A percentile compares a stretch with the other conserved stretches of the same genome.
Evolutionary conservation across 2,113 vertebrate genomes (phyloP).

Genomic region (Balaeniceps rex): DNA sequence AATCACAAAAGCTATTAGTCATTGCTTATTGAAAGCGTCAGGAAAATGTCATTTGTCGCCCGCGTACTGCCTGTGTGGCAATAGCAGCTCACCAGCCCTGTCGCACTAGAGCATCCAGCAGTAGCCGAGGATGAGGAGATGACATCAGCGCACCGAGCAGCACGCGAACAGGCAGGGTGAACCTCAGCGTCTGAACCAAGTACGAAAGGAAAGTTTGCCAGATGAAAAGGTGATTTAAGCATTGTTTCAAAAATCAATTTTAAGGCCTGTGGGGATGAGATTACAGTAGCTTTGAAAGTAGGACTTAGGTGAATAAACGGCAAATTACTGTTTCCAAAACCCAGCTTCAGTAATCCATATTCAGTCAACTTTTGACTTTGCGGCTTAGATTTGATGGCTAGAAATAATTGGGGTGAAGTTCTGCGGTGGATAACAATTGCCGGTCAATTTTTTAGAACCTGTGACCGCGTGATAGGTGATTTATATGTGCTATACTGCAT

Average conservation of each 20-base stretch:
- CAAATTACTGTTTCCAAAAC: not conserved
- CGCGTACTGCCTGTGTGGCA: not conserved
- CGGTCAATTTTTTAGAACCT: not conserved
- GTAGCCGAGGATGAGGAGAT: fast-evolving
- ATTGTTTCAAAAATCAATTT: not conserved
- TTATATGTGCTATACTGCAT: not conserved
- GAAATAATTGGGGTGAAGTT: not conserved
- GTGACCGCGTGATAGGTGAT: not conserved
- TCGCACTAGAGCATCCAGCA: fast-evolving
- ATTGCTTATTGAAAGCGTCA: not conserved
- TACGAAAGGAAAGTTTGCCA: not conserved
- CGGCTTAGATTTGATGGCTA: not conserved
- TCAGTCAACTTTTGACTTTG: not conserved
- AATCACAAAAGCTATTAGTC: not conserved
- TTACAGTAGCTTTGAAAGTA: not conserved
- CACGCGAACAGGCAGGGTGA: no score
- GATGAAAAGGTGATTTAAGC: not conserved
- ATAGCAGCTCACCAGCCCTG: not conserved
- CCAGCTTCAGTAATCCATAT: not conserved
- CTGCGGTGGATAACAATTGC: not conserved
- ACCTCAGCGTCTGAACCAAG: not conserved
- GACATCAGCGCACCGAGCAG: not conserved
- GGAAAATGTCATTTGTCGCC: not conserved
- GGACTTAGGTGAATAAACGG: not conserved
- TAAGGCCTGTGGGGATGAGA: not conserved